Evolutionary conservation across 2,888 invertebrate genomes (phyloP), one percentile per base, ranked within the genome.

Genomic region (Hirtodrosophila confusa): DNA sequence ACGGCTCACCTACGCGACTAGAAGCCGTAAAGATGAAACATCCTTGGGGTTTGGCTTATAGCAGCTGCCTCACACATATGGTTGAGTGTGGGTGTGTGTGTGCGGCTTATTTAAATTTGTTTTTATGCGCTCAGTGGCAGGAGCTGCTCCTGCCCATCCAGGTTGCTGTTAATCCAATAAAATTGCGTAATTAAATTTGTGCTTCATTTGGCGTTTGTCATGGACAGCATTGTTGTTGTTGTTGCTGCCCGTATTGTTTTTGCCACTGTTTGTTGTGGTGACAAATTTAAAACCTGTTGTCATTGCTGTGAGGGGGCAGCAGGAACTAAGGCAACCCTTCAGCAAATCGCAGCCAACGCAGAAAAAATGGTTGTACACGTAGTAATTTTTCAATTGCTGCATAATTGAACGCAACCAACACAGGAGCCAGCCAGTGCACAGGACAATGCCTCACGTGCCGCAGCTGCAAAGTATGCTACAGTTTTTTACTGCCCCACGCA

Each of bases 131-230:
- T 12, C 45, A 24, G 45, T 40, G 44, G 37, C 44, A 35, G 27
- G 10, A 31, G 27, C 50, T 35, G 58, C 50, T 36, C 7, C 63
- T 55, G 40, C 44, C 54, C 62, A 41, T 58, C 64, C 82, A 79
- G 80, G 79, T 76, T 76, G 56, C 66, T 74, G 87, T 88, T 91
- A 91, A 91, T 91, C 90, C 91, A 91, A 91, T 91, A 91, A 91
- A 91, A 90, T 89, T 90, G 87, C 90, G 90, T 91, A 91, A 91
- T 91, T 91, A 91, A 91, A 91, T 91, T 91, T 91, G 89, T 89
- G 90, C 89, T 91, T 91, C 91, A 91, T 91, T 91, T 91, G 91
- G 73, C 78, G 78, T 71, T 80, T 84, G 84, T 88, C 88, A 86
- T 70, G 80, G 51, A 45, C 74, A 56, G 45, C 45, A 39, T 57